Evolutionary conservation across 2,113 vertebrate species (phyloP), one percentile per base, ranked within the genome.

Genomic region (Chaetodon trifascialis): DNA sequence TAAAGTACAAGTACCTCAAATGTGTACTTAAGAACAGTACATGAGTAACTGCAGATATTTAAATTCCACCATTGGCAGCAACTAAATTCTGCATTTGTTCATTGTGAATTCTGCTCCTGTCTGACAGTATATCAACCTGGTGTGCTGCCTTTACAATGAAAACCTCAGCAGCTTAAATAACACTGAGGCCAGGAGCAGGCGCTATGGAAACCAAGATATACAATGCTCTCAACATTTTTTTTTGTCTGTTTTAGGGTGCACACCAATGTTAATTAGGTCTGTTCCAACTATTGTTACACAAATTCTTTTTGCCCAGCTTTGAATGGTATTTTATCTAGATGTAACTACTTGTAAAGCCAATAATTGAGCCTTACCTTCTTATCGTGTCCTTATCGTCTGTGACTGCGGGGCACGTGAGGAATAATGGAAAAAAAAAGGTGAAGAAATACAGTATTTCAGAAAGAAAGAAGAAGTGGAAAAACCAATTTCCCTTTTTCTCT

Each of bases 291-390:
- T 44, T 74, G 23, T 72, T 25, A 40, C 5, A 10, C n/a, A 65
- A 25, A 67, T 46, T 11, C 2, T 47, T 19, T 58, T 12, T 69
- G 1, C 9, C n/a, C 21, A 7, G 15, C 10, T 30, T 11, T 30
- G 30, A 30, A 30, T 30, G 30, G 38, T 36, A 25, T 34, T 73
- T 74, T 54, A 70, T 80, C 17, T 23, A 40, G 21, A 77, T 58
- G 3, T 73, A 23, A 11, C 36, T 40, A 63, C 11, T 63, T 17
- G 36, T 51, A 63, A 62, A 76, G 63, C 14, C 21, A 63, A 17
- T 66, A 21, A 79, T 6, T 74, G 5, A 76, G 65, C 54, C 91
- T 91, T 92, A 94, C 93, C 92, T 85, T 76, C 36, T 71, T 40
- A 7, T 5, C 69, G 60, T n/a, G 54, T 83, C 70, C 71, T 69